A percentile compares a stretch with the other conserved stretches of the same genome.
Evolutionary conservation across 1,140 invertebrate genomes (phyloP).

Genomic region (Euborellia annulipes): DNA sequence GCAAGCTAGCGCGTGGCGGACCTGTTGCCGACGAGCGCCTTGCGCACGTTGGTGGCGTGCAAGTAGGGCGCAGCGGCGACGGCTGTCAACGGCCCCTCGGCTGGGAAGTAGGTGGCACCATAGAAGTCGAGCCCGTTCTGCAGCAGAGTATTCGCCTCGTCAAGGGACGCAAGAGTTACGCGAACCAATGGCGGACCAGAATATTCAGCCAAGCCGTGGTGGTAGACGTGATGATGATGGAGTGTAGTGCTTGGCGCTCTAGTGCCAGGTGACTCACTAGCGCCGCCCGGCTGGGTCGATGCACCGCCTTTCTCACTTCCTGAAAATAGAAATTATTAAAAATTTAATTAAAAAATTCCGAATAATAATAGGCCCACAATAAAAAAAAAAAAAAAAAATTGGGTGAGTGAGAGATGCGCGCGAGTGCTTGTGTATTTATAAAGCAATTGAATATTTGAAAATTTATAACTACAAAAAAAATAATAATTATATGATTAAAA

Average conservation of each 20-base stretch:
- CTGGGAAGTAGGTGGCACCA: constrained; percentile 69
- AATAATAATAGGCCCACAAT: no score
- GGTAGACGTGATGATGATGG: constrained; percentile 35
- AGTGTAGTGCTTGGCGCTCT: constrained; percentile 17
- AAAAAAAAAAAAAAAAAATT: no score
- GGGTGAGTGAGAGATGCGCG: no score
- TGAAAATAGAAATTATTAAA: no score
- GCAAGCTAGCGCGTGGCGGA: constrained; percentile 4
- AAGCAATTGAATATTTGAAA: no score
- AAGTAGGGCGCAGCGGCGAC: constrained; percentile 21
- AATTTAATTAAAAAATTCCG: no score
- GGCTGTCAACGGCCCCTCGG: constrained; percentile 45
- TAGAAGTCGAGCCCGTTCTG: constrained; percentile 73
- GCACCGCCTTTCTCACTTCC: no score
- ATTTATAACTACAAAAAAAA: no score
- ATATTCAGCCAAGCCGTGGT: constrained; percentile 24
- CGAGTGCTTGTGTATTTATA: no score
- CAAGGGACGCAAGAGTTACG: constrained; percentile 58
- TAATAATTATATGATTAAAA: no score
- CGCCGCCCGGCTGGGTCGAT: no score
- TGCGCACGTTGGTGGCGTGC: constrained; percentile 10
- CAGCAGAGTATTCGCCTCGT: constrained; percentile 60
- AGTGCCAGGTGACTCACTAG: no score
- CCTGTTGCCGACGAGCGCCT: constrained; percentile 15
- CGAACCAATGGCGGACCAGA: constrained; percentile 38